Conservation (phyloP, 2,797 vertebrate species). For the Bradypus variegatus region DNA sequence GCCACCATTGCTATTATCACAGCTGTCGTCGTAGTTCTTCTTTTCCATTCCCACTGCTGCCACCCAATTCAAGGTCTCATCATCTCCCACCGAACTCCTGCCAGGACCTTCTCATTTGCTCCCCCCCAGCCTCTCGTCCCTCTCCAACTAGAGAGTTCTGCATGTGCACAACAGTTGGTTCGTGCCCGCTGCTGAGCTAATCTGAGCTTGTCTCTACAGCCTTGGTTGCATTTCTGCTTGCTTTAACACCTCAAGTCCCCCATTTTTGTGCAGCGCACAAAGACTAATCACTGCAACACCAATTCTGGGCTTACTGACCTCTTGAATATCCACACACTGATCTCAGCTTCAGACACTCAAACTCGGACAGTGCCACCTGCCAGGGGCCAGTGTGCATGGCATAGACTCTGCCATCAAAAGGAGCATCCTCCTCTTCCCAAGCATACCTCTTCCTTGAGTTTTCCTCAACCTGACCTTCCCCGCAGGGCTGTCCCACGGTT, state of each 20-base stretch:
- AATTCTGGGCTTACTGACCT: background rate
- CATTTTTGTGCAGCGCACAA: background rate
- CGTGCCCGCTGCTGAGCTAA: too few species aligned
- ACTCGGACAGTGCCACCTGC: too few species aligned
- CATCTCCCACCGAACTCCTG: background rate
- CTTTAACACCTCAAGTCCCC: background rate
- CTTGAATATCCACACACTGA: background rate
- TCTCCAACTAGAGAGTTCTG: background rate
- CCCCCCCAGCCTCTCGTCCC: too few species aligned
- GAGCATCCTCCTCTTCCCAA: background rate
- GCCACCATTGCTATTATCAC: accelerated
- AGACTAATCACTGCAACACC: background rate
- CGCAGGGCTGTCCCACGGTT: background rate
- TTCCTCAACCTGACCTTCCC: background rate
- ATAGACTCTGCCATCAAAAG: background rate
- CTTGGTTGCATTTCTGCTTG: too few species aligned
- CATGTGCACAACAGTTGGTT: accelerated
- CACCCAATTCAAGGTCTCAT: background rate
- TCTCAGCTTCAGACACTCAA: background rate
- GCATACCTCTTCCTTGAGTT: background rate
- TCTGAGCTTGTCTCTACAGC: accelerated
- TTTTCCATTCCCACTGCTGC: background rate
- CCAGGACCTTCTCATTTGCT: background rate
- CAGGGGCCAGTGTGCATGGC: too few species aligned
- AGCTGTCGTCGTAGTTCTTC: accelerated